Percentiles rank a stretch among this genome's conserved stretches.
These are phyloP conservation scores for Pentalonia nigronervosa DNA, from an alignment of 1,140 invertebrate species.

Conservation along the genomic window DNA sequence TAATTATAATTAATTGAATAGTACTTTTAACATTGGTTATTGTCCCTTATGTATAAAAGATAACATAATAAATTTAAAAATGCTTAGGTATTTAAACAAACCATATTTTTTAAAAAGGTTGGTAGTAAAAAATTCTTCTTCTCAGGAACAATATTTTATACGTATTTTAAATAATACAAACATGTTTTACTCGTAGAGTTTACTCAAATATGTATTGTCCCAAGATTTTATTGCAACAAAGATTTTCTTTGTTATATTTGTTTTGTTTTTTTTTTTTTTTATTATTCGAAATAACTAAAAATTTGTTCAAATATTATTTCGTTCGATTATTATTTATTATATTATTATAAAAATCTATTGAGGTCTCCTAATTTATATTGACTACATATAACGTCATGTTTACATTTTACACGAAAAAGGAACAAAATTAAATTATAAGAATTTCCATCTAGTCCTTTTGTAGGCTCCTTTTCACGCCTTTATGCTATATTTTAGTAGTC, in stretches of 20 bases:
- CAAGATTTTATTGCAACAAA: not conserved
- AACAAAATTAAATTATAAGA: constrained; percentile 8
- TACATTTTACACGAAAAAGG: not conserved
- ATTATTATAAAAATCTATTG: not conserved
- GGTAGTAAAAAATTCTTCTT: not conserved
- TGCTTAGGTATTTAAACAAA: not conserved
- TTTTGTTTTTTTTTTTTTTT: not conserved
- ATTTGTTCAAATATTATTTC: not conserved
- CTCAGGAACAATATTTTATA: not conserved
- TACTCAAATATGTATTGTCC: not conserved
- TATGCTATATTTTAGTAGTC: not conserved
- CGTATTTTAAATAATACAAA: not conserved
- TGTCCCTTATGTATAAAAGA: not conserved
- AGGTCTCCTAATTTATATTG: not conserved
- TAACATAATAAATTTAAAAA: not conserved
- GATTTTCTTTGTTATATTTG: not conserved
- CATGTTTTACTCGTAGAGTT: not conserved
- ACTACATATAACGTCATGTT: not conserved
- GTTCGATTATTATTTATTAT: not conserved
- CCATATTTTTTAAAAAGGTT: not conserved
- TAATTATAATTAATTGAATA: not conserved
- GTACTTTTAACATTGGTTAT: not conserved
- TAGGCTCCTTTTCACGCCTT: not conserved
- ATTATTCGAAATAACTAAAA: not conserved
- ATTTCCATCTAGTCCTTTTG: not conserved